phyloP scores from a whole-genome alignment of 2,797 vertebrate genomes.

The Mormyrops boulengeri region DNA sequence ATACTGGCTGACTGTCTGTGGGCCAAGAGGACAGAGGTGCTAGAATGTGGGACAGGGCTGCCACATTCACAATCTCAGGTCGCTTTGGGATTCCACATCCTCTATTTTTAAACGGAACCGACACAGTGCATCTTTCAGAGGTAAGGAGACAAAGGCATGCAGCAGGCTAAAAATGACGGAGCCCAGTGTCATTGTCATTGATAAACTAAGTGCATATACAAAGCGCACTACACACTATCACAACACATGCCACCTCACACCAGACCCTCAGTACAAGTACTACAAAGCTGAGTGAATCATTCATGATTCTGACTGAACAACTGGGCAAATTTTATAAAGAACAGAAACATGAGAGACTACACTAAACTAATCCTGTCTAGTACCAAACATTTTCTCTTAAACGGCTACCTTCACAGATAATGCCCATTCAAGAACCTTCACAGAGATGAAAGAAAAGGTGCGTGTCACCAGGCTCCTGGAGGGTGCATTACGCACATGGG shows the following conservation, averaged over 20 bases:
- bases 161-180: not conserved
- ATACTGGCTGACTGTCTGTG: not conserved
- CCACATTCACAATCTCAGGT: not conserved
- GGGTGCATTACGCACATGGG: not conserved
- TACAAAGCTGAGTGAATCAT: not conserved
- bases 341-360: not conserved
- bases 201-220: not conserved
- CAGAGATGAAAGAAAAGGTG: not conserved
- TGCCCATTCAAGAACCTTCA: not conserved
- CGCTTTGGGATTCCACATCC: not conserved
- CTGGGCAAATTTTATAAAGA: not conserved
- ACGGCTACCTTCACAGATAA: not conserved
- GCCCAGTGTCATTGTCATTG: not conserved
- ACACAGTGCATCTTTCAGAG: not conserved
- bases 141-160: not conserved
- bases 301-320: not conserved
- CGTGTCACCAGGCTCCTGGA: not conserved
- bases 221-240: not conserved
- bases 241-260: not conserved
- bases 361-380: not conserved
- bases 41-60: not conserved
- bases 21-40: not conserved
- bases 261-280: not conserved
- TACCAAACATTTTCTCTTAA: not conserved
- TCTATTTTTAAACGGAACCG: not conserved